phyloP scores from a whole-genome alignment of 2,113 vertebrate species.

The Apodemus sylvaticus region DNA sequence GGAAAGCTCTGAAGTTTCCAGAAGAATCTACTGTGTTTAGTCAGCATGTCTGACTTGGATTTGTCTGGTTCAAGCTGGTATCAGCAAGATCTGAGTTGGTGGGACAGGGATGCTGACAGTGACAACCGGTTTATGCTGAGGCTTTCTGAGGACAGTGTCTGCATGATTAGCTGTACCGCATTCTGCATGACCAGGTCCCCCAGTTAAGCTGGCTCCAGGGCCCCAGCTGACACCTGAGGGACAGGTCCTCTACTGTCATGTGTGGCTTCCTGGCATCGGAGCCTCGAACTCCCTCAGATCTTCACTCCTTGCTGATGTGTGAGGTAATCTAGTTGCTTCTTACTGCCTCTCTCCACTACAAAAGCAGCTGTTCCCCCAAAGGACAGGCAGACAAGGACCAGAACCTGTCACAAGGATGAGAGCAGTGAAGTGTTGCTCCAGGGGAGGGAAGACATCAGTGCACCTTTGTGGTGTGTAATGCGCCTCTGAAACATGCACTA shows the following conservation, averaged over 20 bases:
- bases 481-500: background rate
- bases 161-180: accelerated
- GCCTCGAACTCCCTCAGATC: background rate
- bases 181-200: background rate
- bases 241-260: too few relatives aligned
- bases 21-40: background rate
- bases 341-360: background rate
- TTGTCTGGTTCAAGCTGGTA: background rate
- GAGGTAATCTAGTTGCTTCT: background rate
- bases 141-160: background rate
- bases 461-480: background rate
- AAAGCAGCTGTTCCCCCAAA: background rate
- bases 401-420: background rate
- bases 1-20: too few relatives aligned
- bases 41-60: background rate
- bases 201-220: background rate
- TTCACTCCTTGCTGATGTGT: accelerated
- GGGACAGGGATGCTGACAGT: background rate
- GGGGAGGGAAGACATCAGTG: accelerated
- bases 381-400: background rate
- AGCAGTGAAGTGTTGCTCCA: background rate
- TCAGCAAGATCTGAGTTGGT: background rate
- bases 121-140: background rate
- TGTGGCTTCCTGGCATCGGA: background rate
- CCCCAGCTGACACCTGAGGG: background rate